Evolutionary conservation across 2,888 invertebrate genomes (phyloP), one percentile per base, ranked within the genome.

Genomic region (Polyommatus icarus): DNA sequence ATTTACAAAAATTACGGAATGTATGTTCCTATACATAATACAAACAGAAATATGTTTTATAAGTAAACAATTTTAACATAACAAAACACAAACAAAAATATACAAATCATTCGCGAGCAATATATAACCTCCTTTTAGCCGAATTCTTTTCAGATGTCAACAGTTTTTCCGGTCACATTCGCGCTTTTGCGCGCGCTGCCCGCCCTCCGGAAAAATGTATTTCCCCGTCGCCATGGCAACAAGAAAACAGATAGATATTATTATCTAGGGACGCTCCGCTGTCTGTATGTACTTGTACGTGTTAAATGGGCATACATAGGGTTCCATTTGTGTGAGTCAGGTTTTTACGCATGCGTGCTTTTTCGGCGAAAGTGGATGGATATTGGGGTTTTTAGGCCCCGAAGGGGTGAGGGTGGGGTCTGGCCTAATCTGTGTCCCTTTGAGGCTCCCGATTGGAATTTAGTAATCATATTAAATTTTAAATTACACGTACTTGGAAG

Each of bases 271-370:
- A 87, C 87, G 85, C 87, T 86, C 87, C 84, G 81, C 79, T 82
- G 85, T 82, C 88, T 89, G 88, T 85, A 87, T 83, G 84, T 82
- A 83, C 80, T 80, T 81, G 82, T 81, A 83, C 86, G 86, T 86
- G 87, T 87, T 87, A 87, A 89, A 88, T 88, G 85, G 86, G 87
- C 88, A 90, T 89, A 90, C 85, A 89, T 87, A 88, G 84, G 82
- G 80, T 84, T 77, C 86, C 87, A 87, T 87, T 87, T 88, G 87
- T 90, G 87, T 90, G 90, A 82, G 90, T 88, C 86, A 89, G 89
- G 89, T 91, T 90, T 91, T 91, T 87, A 94, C 93, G 93, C 93
- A 94, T 93, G 93, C 93, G 93, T 94, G 88, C 86, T 87, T 91
- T 88, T 90, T 89, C 87, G 85, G 84, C 83, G 87, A 92, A 92